Conservation (phyloP, 2,113 vertebrate genomes). For the Lonchura striata region DNA sequence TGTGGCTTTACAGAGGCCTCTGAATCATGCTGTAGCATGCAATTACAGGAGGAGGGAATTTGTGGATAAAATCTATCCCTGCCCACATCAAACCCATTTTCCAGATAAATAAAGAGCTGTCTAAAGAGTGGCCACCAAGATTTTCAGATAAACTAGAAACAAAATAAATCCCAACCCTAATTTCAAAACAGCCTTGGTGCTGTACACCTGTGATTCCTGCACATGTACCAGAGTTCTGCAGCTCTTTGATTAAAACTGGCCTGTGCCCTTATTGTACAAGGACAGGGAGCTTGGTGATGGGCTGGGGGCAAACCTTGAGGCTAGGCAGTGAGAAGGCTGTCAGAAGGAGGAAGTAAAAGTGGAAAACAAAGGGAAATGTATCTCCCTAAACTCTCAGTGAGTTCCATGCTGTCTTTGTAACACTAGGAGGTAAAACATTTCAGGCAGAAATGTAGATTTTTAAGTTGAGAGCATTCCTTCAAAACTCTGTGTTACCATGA, state of each 20-base stretch:
- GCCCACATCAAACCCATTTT: neutral
- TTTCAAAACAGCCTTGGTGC: neutral
- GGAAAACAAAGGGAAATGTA: neutral
- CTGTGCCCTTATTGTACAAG: neutral
- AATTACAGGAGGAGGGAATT: neutral
- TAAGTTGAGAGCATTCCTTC: neutral
- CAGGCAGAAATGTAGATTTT: neutral
- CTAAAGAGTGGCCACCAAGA: neutral
- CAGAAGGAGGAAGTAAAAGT: neutral
- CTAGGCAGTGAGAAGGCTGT: neutral
- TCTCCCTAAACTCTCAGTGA: neutral
- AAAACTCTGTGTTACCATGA: neutral
- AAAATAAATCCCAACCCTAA: neutral
- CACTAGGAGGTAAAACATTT: neutral
- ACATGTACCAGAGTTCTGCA: neutral
- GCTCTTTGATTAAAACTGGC: neutral
- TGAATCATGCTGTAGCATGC: accelerated
- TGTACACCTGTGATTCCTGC: neutral
- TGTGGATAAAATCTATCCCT: neutral
- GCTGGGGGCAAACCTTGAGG: neutral
- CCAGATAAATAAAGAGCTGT: neutral
- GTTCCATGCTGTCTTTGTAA: neutral
- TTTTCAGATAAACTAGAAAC: neutral
- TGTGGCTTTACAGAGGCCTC: neutral
- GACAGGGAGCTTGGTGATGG: neutral